Evolutionary conservation across 2,888 invertebrate genomes (phyloP).

Genomic region (Salpingus planirostris): DNA sequence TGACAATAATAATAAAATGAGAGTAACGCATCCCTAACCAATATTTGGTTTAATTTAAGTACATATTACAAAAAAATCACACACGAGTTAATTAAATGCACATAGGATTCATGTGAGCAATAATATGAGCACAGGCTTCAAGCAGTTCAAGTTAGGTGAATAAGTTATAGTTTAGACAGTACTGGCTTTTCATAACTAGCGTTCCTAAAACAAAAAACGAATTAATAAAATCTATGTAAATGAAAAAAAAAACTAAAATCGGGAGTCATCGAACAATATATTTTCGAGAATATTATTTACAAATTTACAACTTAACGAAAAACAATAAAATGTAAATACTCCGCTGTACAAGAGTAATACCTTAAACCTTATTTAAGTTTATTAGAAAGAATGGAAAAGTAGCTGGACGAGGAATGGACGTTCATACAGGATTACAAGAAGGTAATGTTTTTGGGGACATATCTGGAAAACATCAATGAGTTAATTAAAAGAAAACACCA

Average conservation of each 20-base stretch:
- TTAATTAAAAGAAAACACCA: neutral
- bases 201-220: slow-evolving; percentile 13
- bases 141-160: slow-evolving; percentile 2
- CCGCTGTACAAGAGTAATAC: neutral
- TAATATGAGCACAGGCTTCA: no score
- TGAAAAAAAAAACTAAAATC: slow-evolving; percentile 1
- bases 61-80: no score
- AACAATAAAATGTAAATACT: slow-evolving; percentile 3
- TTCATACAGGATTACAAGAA: slow-evolving; percentile 27
- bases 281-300: neutral
- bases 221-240: slow-evolving; percentile 10
- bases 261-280: neutral
- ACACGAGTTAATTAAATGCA: no score
- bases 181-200: slow-evolving; percentile 8
- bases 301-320: neutral
- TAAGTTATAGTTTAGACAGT: slow-evolving; percentile 10
- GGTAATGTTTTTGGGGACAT: slow-evolving; percentile 33
- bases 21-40: no score
- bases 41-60: no score
- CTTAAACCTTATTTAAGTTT: neutral
- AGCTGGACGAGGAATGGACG: neutral
- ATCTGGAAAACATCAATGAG: slow-evolving; percentile 31
- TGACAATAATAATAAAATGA: no score
- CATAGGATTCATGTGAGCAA: slow-evolving; percentile 7
- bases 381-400: neutral